Evolutionary conservation across 2,797 vertebrate genomes (phyloP).

Genomic region (Halcyon leucocephala): DNA sequence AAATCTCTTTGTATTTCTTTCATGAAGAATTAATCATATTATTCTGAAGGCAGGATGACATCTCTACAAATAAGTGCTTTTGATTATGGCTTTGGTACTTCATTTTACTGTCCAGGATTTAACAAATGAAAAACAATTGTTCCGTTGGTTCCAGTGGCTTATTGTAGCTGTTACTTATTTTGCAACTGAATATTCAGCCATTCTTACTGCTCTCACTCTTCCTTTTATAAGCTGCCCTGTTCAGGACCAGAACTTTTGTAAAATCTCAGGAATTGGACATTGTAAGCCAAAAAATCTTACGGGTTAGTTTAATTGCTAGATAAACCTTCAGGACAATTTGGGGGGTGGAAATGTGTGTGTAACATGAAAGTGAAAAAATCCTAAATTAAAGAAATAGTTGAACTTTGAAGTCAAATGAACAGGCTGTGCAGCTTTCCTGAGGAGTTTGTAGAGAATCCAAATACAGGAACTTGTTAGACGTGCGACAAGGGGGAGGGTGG

Average conservation of each 20-base stretch:
- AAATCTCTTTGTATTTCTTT: not conserved
- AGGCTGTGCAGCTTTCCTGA: not conserved
- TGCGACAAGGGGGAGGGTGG: not conserved
- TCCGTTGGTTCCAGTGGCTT: not conserved
- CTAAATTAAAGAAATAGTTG: not conserved
- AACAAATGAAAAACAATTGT: not conserved
- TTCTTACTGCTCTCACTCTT: not conserved
- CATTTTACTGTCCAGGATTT: not conserved
- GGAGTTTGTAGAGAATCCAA: not conserved
- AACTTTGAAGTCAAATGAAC: too few relatives aligned
- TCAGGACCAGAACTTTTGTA: not conserved
- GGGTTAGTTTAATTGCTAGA: not conserved
- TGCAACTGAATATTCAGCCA: not conserved
- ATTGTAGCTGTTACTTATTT: not conserved
- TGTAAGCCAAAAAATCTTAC: not conserved
- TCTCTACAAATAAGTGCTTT: not conserved
- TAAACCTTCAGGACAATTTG: not conserved
- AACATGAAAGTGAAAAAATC: not conserved
- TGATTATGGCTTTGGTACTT: not conserved
- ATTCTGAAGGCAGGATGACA: not conserved
- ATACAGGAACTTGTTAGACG: fast-evolving
- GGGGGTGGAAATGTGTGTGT: fast-evolving
- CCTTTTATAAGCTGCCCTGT: not conserved
- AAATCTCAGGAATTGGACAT: not conserved
- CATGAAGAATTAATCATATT: not conserved